Evolutionary conservation across 2,113 vertebrate genomes (phyloP), one percentile per base, ranked within the genome.

Genomic region (Carollia perspicillata): DNA sequence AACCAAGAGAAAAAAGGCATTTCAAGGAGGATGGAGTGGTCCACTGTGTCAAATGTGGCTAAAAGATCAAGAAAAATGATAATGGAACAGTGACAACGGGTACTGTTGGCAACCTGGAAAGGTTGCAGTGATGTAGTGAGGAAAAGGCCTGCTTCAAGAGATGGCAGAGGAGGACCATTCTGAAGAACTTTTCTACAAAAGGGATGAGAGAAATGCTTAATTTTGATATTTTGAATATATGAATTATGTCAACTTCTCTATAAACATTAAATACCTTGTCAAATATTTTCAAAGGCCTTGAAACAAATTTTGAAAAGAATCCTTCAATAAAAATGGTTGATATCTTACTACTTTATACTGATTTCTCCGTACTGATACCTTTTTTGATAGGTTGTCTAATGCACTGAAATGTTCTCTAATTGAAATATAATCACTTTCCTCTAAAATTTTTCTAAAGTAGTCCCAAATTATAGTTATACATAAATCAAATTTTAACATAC

Each of bases 291-390:
- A 40, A 95, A 91, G 37, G 51, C 12, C 30, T 86, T 77, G 40
- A 84, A 75, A 80, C n/a, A 84, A 75, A 40, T 80, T 93, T 84
- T 97, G 84, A 95, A 77, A 74, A 28, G 14, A 63, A 30, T 5
- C 20, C 69, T 81, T 72, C 8, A 89, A 66, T 42, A 58, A 68
- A 30, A 66, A 47, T 79, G 2, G 11, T 60, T 83, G 13, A 20
- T 66, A 58, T 88, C 80, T 94, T 83, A 33, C 35, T 84, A 18
- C 75, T 66, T 83, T 26, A 66, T 30, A 16, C 66, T 80, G 16
- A 81, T 88, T 89, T 81, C 40, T 63, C 17, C 93, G 14, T 40
- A 18, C 10, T 78, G 17, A 68, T 63, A 49, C 3, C 68, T 35
- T 71, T 71, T 95, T 93, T 47, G 11, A 65, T 47, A 17, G 65